phyloP scores from a whole-genome alignment of 2,888 invertebrate species.

The Lottia gigantea region DNA sequence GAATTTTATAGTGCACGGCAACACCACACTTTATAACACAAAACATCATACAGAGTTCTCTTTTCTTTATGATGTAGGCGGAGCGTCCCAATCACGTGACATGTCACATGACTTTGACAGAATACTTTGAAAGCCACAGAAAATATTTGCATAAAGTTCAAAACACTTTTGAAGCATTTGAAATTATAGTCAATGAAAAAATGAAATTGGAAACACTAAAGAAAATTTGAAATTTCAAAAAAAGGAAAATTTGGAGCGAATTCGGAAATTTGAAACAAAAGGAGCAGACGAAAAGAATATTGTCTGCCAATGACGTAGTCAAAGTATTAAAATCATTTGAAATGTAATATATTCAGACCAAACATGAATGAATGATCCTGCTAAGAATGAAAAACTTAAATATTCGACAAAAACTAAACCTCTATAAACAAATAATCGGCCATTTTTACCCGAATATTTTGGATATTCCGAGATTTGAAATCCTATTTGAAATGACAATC shows the following conservation, averaged over 20 bases:
- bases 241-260: not conserved
- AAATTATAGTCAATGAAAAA: not conserved
- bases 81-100: not conserved
- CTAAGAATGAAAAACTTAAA: no score
- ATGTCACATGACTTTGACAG: not conserved
- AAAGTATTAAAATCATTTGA: no score
- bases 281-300: no score
- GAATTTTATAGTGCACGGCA: slow-evolving; percentile 6
- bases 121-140: not conserved
- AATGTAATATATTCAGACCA: no score
- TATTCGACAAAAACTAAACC: no score
- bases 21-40: slow-evolving; percentile 6
- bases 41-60: not conserved
- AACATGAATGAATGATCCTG: no score
- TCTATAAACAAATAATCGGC: no score
- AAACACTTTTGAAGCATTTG: not conserved
- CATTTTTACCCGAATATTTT: no score
- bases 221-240: not conserved
- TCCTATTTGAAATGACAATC: no score
- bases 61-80: not conserved
- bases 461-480: no score
- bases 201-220: not conserved
- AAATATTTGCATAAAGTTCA: slow-evolving; percentile 8
- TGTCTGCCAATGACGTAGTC: no score
- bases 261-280: not conserved